Base-by-base conservation (phyloP, 2,113 vertebrate genomes). In the Peromyscus polionotus region DNA sequence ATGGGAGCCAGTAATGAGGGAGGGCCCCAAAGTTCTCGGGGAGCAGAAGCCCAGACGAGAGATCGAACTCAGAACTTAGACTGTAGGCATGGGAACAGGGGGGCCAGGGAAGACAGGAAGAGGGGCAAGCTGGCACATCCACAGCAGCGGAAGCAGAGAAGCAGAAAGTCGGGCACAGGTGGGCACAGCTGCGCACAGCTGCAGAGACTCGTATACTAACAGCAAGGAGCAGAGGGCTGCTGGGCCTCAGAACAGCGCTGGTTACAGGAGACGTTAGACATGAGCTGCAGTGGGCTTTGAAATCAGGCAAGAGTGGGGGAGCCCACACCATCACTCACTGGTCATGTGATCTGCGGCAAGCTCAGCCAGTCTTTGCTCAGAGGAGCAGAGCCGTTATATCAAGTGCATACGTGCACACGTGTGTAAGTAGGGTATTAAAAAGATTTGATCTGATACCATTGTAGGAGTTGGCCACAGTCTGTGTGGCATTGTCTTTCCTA, bases 281-380 rank as follows among this genome's bases (percentile, higher is more conserved):
- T 42, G 63, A 94, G 42, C 54, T 12, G 9, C 80, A 16, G 59
- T 31, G 39, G 59, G 42, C 76, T 45, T 36, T 45, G 76, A 54
- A 22, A 28, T 20, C 33, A 42, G 76, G 24, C 7, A 14, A 67
- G 79, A 42, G 72, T 19, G 5, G 31, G 39, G 36, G 20, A 88
- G 39, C 7, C 4, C 68, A 54, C 13, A 2, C 20, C 22, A 24
- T 16, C 39, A 1, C 4, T 16, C 3, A 7, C 0, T 1, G 8
- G 68, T 72, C 57, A 8, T 79, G 80, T 42, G 51, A 70, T 31
- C 24, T 22, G 45, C 36, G 54, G 16, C 48, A n/a, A 12, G 36
- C 51, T 54, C 84, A 51, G 61, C 2, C 39, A 70, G 93, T n/a
- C 63, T 70, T 72, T 11, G 42, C 73, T 42, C 4, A 63, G 57